Evolutionary conservation across 2,888 invertebrate genomes (phyloP).

Genomic region (Athrips mouffetella): DNA sequence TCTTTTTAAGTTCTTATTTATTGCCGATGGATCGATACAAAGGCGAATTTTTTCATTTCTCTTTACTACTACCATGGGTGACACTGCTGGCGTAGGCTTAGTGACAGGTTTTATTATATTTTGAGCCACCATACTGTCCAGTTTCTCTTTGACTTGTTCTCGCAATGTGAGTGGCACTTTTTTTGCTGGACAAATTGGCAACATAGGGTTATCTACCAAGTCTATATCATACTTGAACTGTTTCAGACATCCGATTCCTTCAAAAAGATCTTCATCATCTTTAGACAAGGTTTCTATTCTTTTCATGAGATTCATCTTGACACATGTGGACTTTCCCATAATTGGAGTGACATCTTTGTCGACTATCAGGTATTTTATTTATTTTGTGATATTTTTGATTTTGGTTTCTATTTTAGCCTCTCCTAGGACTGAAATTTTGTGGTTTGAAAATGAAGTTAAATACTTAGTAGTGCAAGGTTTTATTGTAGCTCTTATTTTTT

Average conservation of each 20-base stretch:
- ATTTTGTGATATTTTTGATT: neutral
- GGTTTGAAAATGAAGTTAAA: slow-evolving; percentile 11
- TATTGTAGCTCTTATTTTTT: neutral
- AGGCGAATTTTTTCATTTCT: slow-evolving; percentile 15
- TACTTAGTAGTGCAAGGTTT: slow-evolving; percentile 8
- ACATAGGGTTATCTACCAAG: slow-evolving; percentile 16
- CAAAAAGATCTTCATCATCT: slow-evolving; percentile 10
- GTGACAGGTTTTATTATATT: slow-evolving; percentile 10
- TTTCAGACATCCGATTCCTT: slow-evolving; percentile 17
- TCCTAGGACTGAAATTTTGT: slow-evolving; percentile 6
- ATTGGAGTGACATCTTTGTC: slow-evolving; percentile 11
- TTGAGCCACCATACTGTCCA: slow-evolving; percentile 11
- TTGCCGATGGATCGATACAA: slow-evolving; percentile 15
- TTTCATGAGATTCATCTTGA: slow-evolving; percentile 4
- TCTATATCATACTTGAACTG: slow-evolving; percentile 15
- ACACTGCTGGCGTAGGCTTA: slow-evolving; percentile 15
- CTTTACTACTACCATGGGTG: slow-evolving; percentile 15
- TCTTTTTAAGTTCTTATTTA: slow-evolving; percentile 16
- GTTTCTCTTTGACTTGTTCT: slow-evolving; percentile 13
- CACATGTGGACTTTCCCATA: slow-evolving; percentile 11
- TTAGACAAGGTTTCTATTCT: neutral
- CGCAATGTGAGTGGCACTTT: slow-evolving; percentile 16
- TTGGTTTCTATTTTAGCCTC: slow-evolving; percentile 4
- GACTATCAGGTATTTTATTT: too few species aligned
- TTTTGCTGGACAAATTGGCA: slow-evolving; percentile 17